Evolutionary conservation across 2,888 invertebrate genomes (phyloP).

Genomic region (Meiosimyza decipiens): DNA sequence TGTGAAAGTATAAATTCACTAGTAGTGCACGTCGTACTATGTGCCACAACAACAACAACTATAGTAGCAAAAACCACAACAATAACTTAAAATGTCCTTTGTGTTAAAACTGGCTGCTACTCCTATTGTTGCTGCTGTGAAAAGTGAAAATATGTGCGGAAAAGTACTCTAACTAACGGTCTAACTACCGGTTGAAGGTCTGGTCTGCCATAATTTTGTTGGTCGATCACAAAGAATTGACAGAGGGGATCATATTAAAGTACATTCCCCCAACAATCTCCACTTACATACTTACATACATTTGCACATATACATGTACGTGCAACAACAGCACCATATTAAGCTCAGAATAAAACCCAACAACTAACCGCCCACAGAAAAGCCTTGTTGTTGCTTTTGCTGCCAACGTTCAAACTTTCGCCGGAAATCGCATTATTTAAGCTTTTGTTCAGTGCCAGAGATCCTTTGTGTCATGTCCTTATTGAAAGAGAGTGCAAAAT

Average conservation of each 20-base stretch:
- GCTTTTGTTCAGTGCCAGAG: slow-evolving; percentile 40
- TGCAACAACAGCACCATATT: not conserved
- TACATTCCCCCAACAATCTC: too few relatives aligned
- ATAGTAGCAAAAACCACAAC: slow-evolving; percentile 31
- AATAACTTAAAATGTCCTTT: slow-evolving; percentile 59
- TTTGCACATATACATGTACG: not conserved
- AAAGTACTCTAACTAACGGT: slow-evolving; percentile 20
- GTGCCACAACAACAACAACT: slow-evolving; percentile 8
- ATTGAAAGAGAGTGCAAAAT: not conserved
- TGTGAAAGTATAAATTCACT: too few relatives aligned
- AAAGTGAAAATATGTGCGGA: slow-evolving; percentile 58
- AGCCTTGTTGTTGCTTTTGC: not conserved
- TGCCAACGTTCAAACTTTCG: slow-evolving; percentile 36
- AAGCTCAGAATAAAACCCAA: not conserved
- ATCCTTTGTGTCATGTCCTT: slow-evolving; percentile 1
- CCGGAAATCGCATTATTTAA: slow-evolving; percentile 64
- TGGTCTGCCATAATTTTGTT: not conserved
- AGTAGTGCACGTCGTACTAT: too few relatives aligned
- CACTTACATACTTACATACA: not conserved
- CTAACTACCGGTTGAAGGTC: not conserved
- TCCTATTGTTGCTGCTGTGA: slow-evolving; percentile 42
- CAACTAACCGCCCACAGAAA: too few relatives aligned
- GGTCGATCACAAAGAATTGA: not conserved
- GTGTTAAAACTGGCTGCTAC: slow-evolving; percentile 43
- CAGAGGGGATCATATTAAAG: too few relatives aligned